Conservation (phyloP, 2,797 vertebrate genomes). For the Cuniculus paca region DNA sequence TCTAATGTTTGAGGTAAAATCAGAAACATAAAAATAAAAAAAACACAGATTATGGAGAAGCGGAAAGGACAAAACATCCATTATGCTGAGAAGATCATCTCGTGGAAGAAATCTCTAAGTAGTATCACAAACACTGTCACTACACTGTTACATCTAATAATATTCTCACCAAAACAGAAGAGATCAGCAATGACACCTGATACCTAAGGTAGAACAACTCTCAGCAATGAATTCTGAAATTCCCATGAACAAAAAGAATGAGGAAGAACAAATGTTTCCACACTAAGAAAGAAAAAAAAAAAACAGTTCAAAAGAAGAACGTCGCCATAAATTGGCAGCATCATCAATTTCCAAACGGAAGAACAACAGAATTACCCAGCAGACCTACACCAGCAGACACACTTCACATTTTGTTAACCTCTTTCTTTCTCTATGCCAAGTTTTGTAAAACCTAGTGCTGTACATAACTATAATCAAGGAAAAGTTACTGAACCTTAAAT, state of each 20-base stretch:
- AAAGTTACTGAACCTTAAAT: slow-evolving; percentile 20
- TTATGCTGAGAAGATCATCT: slow-evolving; percentile 13
- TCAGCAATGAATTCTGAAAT: slow-evolving; percentile 55
- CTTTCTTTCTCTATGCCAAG: background rate
- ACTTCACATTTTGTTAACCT: slow-evolving; percentile 34
- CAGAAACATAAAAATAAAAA: background rate
- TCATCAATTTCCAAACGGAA: background rate
- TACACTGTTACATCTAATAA: slow-evolving; percentile 36
- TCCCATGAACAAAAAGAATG: slow-evolving; percentile 39
- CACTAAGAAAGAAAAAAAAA: background rate
- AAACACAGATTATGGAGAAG: slow-evolving; percentile 31
- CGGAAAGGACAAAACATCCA: slow-evolving; percentile 63
- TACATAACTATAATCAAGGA: slow-evolving; percentile 26
- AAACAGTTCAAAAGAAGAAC: slow-evolving; percentile 7
- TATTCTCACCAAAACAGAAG: background rate
- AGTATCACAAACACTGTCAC: slow-evolving; percentile 22
- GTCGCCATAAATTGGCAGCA: slow-evolving; percentile 8
- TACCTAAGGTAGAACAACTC: slow-evolving; percentile 6
- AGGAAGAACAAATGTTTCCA: slow-evolving; percentile 52
- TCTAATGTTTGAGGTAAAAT: slow-evolving; percentile 47
- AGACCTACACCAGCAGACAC: background rate
- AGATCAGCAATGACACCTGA: background rate
- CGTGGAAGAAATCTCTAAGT: background rate
- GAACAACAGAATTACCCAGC: slow-evolving; percentile 18
- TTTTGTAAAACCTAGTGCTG: slow-evolving; percentile 20